Conservation (phyloP, 1,140 invertebrate genomes). For the Drosophila sturtevanti region DNA sequence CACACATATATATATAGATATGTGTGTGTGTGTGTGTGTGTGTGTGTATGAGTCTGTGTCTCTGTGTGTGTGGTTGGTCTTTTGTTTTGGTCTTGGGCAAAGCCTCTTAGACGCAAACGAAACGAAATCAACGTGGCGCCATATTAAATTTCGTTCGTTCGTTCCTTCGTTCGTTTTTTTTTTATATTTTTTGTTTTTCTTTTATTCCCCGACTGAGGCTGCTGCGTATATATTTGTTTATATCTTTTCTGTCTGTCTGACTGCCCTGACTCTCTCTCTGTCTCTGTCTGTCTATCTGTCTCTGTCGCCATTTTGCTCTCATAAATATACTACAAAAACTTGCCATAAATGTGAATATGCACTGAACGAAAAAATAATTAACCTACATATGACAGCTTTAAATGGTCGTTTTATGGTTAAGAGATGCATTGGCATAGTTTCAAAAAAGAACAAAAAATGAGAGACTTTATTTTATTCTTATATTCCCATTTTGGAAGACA, state of each 20-base stretch:
- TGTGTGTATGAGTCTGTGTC: slow-evolving; percentile 24
- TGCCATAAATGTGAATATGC: slow-evolving; percentile 4
- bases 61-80: slow-evolving; percentile 21
- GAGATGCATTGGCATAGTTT: not conserved
- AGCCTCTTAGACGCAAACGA: slow-evolving; percentile 57
- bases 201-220: slow-evolving; percentile 25
- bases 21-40: slow-evolving; percentile 4
- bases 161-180: not conserved
- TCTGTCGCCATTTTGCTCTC: slow-evolving; percentile 23
- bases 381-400: not conserved
- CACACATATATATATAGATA: no score
- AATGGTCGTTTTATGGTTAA: not conserved
- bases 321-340: slow-evolving; percentile 59
- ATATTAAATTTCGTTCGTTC: slow-evolving; percentile 60
- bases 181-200: not conserved
- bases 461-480: no score
- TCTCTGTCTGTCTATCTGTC: not conserved
- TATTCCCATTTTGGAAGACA: no score
- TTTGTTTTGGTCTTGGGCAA: slow-evolving; percentile 61
- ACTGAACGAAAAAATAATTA: slow-evolving; percentile 7
- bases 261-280: not conserved
- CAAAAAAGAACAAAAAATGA: no score
- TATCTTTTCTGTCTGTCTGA: slow-evolving; percentile 34
- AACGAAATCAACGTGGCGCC: slow-evolving; percentile 57
- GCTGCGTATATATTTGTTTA: slow-evolving; percentile 51